Percentiles rank a stretch among this genome's conserved stretches.
Conservation (phyloP, 2,797 vertebrate genomes). For the Pseudochirops corinnae region DNA sequence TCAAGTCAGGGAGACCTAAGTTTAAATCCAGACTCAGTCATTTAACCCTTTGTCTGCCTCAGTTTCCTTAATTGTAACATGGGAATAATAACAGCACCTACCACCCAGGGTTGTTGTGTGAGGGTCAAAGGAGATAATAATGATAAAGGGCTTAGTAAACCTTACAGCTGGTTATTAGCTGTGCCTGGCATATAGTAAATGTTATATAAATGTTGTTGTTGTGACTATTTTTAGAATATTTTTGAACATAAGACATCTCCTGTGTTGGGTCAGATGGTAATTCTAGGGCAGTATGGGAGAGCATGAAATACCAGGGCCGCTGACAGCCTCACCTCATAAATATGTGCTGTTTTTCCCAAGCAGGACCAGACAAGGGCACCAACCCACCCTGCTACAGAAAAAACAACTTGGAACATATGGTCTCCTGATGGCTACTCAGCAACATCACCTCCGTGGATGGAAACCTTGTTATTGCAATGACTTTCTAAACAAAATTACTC, state of each 20-base stretch:
- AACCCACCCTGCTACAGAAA: neutral
- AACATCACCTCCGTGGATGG: too few species aligned
- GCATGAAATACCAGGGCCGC: constrained; percentile 11
- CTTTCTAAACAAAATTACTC: neutral
- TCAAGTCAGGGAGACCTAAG: neutral
- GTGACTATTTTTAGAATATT: neutral
- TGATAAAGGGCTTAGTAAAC: neutral
- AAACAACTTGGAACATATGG: neutral
- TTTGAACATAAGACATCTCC: neutral
- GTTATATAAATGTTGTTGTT: neutral
- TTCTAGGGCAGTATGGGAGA: neutral
- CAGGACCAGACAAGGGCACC: neutral
- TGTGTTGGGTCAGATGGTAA: neutral
- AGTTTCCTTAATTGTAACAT: neutral
- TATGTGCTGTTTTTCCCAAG: neutral
- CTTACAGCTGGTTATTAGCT: neutral
- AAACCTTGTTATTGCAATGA: neutral
- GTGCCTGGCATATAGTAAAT: neutral
- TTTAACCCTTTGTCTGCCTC: neutral
- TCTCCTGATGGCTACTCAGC: neutral
- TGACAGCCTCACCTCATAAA: neutral
- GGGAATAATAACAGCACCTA: neutral
- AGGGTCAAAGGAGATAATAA: neutral
- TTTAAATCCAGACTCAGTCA: neutral
- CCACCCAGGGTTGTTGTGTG: neutral